Evolutionary conservation across 2,113 vertebrate genomes (phyloP).

Genomic region (Hepsetus odoe): DNA sequence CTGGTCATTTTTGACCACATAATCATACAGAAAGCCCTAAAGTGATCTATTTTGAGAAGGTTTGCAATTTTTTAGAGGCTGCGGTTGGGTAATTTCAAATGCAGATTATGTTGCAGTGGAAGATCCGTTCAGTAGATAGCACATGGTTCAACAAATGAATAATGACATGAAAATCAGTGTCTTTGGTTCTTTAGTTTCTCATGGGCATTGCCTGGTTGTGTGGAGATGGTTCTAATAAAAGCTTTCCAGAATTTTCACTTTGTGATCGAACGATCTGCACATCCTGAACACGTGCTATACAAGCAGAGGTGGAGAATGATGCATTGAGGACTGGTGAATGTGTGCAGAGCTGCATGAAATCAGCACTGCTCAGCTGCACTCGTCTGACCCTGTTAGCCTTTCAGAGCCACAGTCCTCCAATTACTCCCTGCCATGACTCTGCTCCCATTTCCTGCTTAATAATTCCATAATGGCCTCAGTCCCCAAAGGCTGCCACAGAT

Average conservation of each 20-base stretch:
- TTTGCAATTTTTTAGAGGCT: constrained; percentile 1
- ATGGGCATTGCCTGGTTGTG: too few species aligned
- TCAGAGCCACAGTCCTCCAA: constrained; percentile 53
- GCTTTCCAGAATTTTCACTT: not conserved
- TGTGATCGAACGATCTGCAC: not conserved
- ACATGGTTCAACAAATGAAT: too few species aligned
- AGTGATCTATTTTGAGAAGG: not conserved
- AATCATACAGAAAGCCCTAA: not conserved
- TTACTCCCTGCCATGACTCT: constrained; percentile 65
- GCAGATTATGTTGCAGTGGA: constrained; percentile 12
- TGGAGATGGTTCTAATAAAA: not conserved
- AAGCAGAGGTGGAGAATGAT: not conserved
- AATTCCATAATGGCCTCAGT: constrained; percentile 62
- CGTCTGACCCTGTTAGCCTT: constrained; percentile 39
- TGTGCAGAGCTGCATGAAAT: constrained; percentile 14
- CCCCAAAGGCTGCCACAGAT: constrained; percentile 61
- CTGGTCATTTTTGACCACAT: not conserved
- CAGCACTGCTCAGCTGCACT: constrained; percentile 15
- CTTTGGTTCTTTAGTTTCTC: not conserved
- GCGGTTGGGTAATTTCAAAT: constrained; percentile 9
- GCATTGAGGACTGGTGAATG: not conserved
- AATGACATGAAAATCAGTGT: not conserved
- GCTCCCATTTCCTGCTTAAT: constrained; percentile 70
- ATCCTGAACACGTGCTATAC: not conserved
- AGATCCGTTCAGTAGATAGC: not conserved